Evolutionary conservation across 2,797 vertebrate species (phyloP).

Genomic region (Acanthopagrus latus): DNA sequence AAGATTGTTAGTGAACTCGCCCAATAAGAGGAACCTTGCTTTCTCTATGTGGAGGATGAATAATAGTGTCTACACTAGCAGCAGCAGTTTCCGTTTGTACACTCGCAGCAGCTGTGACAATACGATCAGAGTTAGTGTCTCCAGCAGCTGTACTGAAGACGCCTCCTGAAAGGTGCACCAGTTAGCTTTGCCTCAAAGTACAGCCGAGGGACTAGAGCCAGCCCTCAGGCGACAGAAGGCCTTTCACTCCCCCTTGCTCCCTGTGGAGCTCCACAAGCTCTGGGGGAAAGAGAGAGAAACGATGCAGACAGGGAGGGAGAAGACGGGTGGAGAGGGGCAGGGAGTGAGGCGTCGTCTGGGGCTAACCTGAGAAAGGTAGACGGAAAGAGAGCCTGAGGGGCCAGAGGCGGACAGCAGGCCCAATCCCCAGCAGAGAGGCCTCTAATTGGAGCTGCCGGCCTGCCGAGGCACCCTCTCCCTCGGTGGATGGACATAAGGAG

Average conservation of each 20-base stretch:
- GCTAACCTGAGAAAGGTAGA: conserved; percentile 81
- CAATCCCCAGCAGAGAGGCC: conserved; percentile 75
- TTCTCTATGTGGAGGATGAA: conserved; percentile 15
- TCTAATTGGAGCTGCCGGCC: conserved; percentile 83
- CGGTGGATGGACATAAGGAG: conserved; percentile 70
- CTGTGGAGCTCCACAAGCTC: conserved; percentile 64
- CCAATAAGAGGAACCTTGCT: conserved; percentile 15
- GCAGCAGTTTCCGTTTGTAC: conserved; percentile 38
- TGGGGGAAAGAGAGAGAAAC: conserved; percentile 36
- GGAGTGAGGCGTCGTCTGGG: conserved; percentile 58
- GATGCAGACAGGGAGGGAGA: conserved; percentile 49
- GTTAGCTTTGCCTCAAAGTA: conserved; percentile 68
- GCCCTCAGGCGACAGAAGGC: conserved; percentile 76
- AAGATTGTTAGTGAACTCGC: neutral
- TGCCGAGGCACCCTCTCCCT: conserved; percentile 68
- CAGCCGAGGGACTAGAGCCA: conserved; percentile 71
- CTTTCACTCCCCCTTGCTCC: conserved; percentile 75
- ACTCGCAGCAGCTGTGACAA: conserved; percentile 48
- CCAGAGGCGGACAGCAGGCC: conserved; percentile 72
- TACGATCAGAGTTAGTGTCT: conserved; percentile 60
- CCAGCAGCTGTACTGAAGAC: conserved; percentile 41
- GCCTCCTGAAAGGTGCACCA: conserved; percentile 61
- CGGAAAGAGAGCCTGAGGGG: conserved; percentile 64
- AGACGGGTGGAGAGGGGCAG: conserved; percentile 41
- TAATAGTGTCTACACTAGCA: conserved; percentile 17